phyloP scores from a whole-genome alignment of 2,888 invertebrate genomes.

The Lasioglossum oenotherae region DNA sequence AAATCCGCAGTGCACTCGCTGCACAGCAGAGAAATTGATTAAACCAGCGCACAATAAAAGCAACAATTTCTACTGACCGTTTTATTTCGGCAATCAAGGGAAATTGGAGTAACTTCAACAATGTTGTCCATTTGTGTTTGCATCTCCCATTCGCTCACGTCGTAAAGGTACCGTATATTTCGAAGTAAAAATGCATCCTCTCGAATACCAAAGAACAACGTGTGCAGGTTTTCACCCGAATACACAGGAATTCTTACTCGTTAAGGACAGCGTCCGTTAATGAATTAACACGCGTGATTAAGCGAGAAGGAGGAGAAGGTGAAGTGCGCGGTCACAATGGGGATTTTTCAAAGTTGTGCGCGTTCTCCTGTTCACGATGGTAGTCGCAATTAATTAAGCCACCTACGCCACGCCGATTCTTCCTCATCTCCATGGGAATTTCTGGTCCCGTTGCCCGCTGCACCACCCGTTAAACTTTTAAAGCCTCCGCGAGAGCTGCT shows the following conservation, averaged over 20 bases:
- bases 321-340: not conserved
- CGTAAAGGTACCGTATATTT: not conserved
- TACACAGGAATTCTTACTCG: not conserved
- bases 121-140: too few species aligned
- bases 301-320: not conserved
- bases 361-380: not conserved
- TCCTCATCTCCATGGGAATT: not conserved
- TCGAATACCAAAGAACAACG: not conserved
- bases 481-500: not conserved
- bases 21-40: not conserved
- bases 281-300: constrained; percentile 11
- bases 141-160: not conserved
- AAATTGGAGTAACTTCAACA: not conserved
- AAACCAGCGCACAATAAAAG: not conserved
- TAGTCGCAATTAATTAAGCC: constrained; percentile 17
- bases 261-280: not conserved
- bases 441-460: not conserved
- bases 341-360: not conserved
- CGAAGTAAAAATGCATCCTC: not conserved
- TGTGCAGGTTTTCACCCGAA: not conserved
- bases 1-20: not conserved
- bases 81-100: not conserved
- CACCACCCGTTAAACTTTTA: constrained; percentile 2
- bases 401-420: not conserved
- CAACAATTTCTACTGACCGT: not conserved